These are phyloP conservation scores for Microcebus ravelobensis DNA, from an alignment of 2,113 vertebrate species.

Conservation along the genomic window DNA sequence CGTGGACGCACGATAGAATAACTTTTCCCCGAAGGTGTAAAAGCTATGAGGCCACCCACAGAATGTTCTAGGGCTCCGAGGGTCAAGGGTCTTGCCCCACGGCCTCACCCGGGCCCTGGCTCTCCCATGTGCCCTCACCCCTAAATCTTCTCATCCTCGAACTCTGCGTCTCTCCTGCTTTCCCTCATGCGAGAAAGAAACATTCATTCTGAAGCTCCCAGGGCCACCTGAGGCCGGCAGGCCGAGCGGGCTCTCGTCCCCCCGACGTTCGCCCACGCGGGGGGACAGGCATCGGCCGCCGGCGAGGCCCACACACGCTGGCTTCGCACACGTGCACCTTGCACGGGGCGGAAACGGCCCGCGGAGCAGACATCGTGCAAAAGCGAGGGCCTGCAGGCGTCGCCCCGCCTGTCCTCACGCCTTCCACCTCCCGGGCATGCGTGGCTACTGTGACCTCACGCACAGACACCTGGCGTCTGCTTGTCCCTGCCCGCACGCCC, in stretches of 20 bases:
- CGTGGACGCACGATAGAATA: not conserved
- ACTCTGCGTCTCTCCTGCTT: not conserved
- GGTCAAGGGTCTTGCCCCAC: not conserved
- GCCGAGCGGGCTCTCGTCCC: not conserved
- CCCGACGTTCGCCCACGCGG: fast-evolving
- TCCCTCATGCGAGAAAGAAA: not conserved
- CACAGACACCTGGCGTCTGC: fast-evolving
- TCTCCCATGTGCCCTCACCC: not conserved
- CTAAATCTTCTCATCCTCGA: not conserved
- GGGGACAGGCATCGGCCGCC: not conserved
- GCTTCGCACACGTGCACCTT: not conserved
- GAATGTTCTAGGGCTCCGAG: not conserved
- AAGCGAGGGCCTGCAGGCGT: not conserved
- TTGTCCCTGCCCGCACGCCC: not conserved
- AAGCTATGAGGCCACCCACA: not conserved
- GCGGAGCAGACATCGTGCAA: not conserved
- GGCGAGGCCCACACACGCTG: not conserved
- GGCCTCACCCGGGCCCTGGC: not conserved
- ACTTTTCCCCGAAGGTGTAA: not conserved
- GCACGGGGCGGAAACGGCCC: not conserved
- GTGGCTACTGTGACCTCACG: fast-evolving
- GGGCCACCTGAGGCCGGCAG: not conserved
- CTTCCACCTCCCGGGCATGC: fast-evolving
- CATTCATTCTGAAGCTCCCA: not conserved
- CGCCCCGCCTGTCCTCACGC: not conserved